phyloP scores from a whole-genome alignment of 2,797 vertebrate species.

The Tiaroga cobitis region DNA sequence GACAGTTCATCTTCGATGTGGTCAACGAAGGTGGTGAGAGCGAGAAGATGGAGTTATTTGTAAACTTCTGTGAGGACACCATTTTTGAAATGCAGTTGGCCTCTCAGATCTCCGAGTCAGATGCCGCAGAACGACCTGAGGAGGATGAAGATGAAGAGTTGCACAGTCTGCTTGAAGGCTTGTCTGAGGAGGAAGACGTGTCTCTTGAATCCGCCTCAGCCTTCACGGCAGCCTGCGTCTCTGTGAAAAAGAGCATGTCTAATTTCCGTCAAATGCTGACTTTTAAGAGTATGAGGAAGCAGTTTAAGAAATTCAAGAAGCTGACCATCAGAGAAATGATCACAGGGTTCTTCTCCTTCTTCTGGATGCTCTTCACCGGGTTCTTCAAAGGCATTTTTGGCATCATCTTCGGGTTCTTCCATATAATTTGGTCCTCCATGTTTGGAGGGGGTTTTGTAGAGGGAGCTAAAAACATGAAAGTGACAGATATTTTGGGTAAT shows the following conservation, averaged over 20 bases:
- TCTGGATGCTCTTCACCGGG: conserved; percentile 91
- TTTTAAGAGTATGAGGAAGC: conserved; percentile 85
- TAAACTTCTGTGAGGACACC: conserved; percentile 98
- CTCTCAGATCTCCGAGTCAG: conserved; percentile 94
- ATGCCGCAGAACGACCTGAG: conserved; percentile 81
- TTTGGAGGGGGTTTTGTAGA: conserved; percentile 97
- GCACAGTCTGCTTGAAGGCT: conserved; percentile 78
- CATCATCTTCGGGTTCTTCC: conserved; percentile 91
- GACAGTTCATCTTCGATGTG: conserved; percentile 99
- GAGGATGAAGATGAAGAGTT: conserved; percentile 86
- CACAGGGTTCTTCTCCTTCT: conserved; percentile 89
- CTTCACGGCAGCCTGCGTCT: conserved; percentile 85
- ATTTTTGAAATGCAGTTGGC: conserved; percentile 99
- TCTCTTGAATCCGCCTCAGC: conserved; percentile 86
- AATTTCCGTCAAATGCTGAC: conserved; percentile 81
- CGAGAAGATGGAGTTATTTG: conserved; percentile 99
- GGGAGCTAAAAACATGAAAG: conserved; percentile 98
- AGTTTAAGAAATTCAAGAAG: conserved; percentile 89
- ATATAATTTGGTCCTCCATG: conserved; percentile 93
- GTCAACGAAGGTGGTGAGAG: conserved; percentile 97
- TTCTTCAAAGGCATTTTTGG: conserved; percentile 87
- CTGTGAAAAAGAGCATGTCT: conserved; percentile 80
- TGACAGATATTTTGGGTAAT: conserved; percentile 96
- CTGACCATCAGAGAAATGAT: conserved; percentile 90
- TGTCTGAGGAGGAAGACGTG: conserved; percentile 78